Conservation (phyloP, 2,113 vertebrate species). For the Lophius piscatorius region DNA sequence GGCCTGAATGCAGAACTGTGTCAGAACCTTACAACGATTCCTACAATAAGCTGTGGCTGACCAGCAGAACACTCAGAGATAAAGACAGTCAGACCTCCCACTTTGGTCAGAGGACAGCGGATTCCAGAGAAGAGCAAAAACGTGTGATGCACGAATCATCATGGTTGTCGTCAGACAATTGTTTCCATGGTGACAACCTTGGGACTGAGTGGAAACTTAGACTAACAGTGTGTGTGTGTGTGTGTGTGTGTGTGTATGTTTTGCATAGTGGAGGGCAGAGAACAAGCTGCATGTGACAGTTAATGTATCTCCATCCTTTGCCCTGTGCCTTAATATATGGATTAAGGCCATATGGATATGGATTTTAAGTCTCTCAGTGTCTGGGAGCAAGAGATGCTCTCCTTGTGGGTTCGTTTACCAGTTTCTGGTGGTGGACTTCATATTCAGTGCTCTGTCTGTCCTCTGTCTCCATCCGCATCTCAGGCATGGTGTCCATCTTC, state of each 20-base stretch:
- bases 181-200: conserved; percentile 76
- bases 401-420: conserved; percentile 75
- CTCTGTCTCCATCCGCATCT: conserved; percentile 93
- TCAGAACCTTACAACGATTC: neutral
- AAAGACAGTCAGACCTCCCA: neutral
- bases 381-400: neutral
- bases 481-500: conserved; percentile 91
- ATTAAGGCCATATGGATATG: too few species aligned
- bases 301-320: conserved; percentile 2
- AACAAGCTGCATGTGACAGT: conserved; percentile 5
- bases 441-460: conserved; percentile 91
- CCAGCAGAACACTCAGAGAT: neutral
- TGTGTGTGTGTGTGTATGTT: neutral
- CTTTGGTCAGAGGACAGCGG: conserved; percentile 20
- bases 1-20: conserved; percentile 18
- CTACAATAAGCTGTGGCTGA: neutral
- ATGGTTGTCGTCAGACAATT: conserved; percentile 43
- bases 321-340: too few species aligned
- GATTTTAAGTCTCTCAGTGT: too few species aligned
- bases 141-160: conserved; percentile 43
- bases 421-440: conserved; percentile 97
- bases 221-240: neutral
- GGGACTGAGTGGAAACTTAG: conserved; percentile 45
- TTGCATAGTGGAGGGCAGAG: conserved; percentile 1
- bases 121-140: conserved; percentile 19